These are phyloP conservation scores for Sturmia bella DNA, from an alignment of 2,888 invertebrate genomes.

Conservation along the genomic window DNA sequence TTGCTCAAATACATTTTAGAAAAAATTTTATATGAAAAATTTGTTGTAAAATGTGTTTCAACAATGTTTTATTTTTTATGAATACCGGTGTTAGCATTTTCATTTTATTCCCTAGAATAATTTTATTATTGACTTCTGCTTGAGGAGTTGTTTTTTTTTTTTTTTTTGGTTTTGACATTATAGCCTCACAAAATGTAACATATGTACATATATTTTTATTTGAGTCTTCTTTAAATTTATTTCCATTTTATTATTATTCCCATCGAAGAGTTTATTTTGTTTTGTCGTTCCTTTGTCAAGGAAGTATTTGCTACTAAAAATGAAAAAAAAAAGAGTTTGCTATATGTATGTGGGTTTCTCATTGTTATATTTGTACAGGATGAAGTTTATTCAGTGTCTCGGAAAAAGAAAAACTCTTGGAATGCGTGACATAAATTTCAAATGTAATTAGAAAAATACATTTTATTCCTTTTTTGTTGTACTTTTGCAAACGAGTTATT, in stretches of 20 bases:
- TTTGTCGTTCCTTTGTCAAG: neutral
- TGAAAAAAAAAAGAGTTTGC: neutral
- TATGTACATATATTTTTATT: neutral
- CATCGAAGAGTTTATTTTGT: conserved; percentile 8
- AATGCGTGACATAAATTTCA: conserved; percentile 72
- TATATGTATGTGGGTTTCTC: conserved; percentile 20
- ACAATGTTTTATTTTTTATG: no score
- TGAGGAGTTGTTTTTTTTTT: no score
- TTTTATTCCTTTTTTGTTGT: conserved; percentile 1
- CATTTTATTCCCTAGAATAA: no score
- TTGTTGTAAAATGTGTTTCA: no score
- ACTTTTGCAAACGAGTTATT: conserved; percentile 6
- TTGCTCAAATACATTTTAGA: no score
- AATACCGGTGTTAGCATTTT: no score
- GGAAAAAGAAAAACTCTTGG: conserved; percentile 55
- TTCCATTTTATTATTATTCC: neutral
- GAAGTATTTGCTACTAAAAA: neutral
- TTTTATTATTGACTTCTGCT: no score
- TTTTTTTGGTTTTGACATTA: no score
- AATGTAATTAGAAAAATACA: conserved; percentile 71
- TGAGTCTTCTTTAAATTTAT: neutral
- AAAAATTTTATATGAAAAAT: no score
- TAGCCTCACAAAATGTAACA: no score
- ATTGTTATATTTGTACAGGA: conserved; percentile 52
- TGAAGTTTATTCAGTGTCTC: conserved; percentile 67